Base-by-base conservation (phyloP, 2,797 vertebrate genomes). In the Setipinna tenuifilis region DNA sequence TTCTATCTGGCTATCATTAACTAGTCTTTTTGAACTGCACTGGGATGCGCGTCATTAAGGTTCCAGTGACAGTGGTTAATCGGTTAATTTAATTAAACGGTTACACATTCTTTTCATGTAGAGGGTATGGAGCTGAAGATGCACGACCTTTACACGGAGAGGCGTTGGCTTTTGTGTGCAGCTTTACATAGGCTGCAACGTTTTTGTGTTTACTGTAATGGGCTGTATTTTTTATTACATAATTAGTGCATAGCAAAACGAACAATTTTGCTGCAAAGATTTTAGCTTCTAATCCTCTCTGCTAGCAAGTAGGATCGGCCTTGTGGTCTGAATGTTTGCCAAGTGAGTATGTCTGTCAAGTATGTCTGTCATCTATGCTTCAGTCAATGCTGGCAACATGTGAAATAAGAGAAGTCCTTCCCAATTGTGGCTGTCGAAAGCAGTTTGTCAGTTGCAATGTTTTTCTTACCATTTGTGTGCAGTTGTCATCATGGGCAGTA, bases 91-190 rank as follows among this genome's bases (percentile, higher is more conserved):
- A 19, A 44, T 21, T 41, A 11, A 11, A 71, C 28, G 23, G 12
- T 71, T 35, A 35, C 28, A 23, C 28, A 19, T 41, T 78, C 19
- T 21, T 78, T 19, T 19, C 25, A 19, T 35, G 12, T 14, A 25
- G 12, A 28, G 31, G 65, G 65, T 31, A 31, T 71, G 65, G 14
- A 35, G 68, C 31, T 35, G 25, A 41, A 75, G 68, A 75, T 75
- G 68, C 68, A 75, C 68, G 68, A 75, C 68, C 68, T 35, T 75
- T 75, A 35, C 28, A 75, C 4, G 9, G 19, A 44, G 71, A 78
- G 71, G 71, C 71, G 71, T 78, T 78, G 71, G 71, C 71, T 78
- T 78, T 78, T 35, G 71, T 78, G 71, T 44, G 31, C 31, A 44
- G 71, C 10, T 31, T 78, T 35, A 21, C 71, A 78, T 44, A 14